Evolutionary conservation across 2,797 vertebrate genomes (phyloP).

Genomic region (Babyrousa celebensis): DNA sequence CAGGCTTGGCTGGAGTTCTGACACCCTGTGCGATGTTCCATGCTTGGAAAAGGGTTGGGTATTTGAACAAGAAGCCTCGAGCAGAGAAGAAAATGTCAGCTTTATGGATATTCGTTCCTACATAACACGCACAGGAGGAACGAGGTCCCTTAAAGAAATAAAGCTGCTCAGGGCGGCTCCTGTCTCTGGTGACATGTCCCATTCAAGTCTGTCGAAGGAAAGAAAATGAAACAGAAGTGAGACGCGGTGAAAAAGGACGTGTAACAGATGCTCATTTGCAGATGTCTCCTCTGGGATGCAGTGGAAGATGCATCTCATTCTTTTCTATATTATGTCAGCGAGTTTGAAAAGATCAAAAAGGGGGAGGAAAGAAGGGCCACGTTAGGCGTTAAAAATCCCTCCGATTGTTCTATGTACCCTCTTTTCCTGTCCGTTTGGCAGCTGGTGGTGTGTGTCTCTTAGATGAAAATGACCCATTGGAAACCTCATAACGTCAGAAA

Average conservation of each 20-base stretch:
- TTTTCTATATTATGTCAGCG: neutral
- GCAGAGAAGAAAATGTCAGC: constrained; percentile 67
- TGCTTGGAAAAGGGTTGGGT: neutral
- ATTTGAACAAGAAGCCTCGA: constrained; percentile 61
- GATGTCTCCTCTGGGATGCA: neutral
- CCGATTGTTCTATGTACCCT: neutral
- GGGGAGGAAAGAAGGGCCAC: neutral
- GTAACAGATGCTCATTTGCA: neutral
- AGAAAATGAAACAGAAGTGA: constrained; percentile 2
- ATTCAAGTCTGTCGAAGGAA: neutral
- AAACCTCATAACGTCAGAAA: constrained; percentile 42
- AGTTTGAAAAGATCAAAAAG: constrained; percentile 55
- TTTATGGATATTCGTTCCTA: constrained; percentile 19
- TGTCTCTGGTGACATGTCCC: neutral
- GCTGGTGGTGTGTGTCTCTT: neutral
- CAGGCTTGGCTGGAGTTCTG: constrained; percentile 75
- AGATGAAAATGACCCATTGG: constrained; percentile 34
- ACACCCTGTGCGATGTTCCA: neutral
- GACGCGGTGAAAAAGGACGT: neutral
- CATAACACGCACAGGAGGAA: neutral
- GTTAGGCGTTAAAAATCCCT: constrained; percentile 21
- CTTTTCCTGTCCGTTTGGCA: neutral
- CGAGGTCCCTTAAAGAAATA: neutral
- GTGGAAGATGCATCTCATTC: neutral
- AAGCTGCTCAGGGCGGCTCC: neutral